These are phyloP conservation scores for Istiophorus platypterus DNA, from an alignment of 2,113 vertebrate species.

Conservation along the genomic window DNA sequence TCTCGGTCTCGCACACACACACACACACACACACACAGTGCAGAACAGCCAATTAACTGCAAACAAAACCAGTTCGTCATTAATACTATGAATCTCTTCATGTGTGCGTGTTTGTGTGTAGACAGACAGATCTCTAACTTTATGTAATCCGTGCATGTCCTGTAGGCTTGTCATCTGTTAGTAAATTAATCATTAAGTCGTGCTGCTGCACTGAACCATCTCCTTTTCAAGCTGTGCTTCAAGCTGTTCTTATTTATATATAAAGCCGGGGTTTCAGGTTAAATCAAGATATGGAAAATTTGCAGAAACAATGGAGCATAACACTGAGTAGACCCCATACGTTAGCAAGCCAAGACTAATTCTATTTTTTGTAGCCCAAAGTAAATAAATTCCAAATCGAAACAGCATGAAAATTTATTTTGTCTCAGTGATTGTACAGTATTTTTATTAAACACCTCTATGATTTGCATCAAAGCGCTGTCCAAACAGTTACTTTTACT, in stretches of 20 bases:
- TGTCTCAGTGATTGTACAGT: neutral
- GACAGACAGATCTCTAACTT: constrained; percentile 60
- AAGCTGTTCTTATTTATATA: constrained; percentile 66
- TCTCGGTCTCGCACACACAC: neutral
- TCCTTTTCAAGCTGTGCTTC: constrained; percentile 63
- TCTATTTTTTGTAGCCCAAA: neutral
- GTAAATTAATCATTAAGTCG: constrained; percentile 77
- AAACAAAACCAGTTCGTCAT: constrained; percentile 56
- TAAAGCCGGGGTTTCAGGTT: constrained; percentile 3
- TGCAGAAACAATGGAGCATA: neutral
- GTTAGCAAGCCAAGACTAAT: neutral
- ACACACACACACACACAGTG: neutral
- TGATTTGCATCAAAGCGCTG: neutral
- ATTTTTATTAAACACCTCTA: neutral
- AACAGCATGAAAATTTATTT: neutral
- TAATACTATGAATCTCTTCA: constrained; percentile 39
- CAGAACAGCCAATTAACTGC: constrained; percentile 52
- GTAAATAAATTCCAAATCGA: neutral
- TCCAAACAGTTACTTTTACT: neutral
- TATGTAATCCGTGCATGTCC: constrained; percentile 70
- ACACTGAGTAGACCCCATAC: neutral
- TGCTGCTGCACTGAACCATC: constrained; percentile 61
- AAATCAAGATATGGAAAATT: constrained; percentile 16
- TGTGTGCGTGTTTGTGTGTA: constrained; percentile 27
- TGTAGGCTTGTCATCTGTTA: constrained; percentile 72